A percentile compares a stretch with the other conserved stretches of the same genome.
Evolutionary conservation across 2,888 invertebrate genomes (phyloP).

Genomic region (Standfussiana lucernea): DNA sequence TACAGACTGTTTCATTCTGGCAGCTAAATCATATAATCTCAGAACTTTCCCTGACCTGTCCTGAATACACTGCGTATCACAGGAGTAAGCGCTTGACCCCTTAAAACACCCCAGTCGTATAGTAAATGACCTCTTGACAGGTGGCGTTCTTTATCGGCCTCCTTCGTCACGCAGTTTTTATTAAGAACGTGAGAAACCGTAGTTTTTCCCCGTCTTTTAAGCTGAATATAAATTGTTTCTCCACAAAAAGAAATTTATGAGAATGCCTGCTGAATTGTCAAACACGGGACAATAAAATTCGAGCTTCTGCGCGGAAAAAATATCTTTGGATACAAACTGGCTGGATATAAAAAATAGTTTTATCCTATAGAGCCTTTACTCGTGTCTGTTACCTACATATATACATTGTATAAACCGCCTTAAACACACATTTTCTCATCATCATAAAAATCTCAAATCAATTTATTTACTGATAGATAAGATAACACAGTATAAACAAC

Average conservation of each 20-base stretch:
- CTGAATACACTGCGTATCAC: not conserved
- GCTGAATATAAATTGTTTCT: constrained; percentile 38
- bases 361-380: too few species aligned
- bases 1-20: not conserved
- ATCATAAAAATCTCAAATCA: too few species aligned
- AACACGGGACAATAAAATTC: not conserved
- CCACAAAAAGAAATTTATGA: constrained; percentile 27
- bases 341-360: constrained; percentile 3
- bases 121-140: constrained; percentile 52
- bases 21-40: not conserved
- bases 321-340: not conserved
- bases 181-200: constrained; percentile 33
- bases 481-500: too few species aligned
- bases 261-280: constrained; percentile 45
- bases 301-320: not conserved
- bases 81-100: constrained; percentile 37
- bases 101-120: constrained; percentile 14
- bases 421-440: not conserved
- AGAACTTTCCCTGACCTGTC: not conserved
- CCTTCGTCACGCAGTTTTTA: constrained; percentile 48
- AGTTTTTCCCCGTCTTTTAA: constrained; percentile 38
- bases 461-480: too few species aligned
- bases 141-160: constrained; percentile 37
- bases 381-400: not conserved
- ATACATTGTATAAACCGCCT: not conserved